Conservation (phyloP, 2,888 invertebrate species). For the Crematogaster levior region DNA sequence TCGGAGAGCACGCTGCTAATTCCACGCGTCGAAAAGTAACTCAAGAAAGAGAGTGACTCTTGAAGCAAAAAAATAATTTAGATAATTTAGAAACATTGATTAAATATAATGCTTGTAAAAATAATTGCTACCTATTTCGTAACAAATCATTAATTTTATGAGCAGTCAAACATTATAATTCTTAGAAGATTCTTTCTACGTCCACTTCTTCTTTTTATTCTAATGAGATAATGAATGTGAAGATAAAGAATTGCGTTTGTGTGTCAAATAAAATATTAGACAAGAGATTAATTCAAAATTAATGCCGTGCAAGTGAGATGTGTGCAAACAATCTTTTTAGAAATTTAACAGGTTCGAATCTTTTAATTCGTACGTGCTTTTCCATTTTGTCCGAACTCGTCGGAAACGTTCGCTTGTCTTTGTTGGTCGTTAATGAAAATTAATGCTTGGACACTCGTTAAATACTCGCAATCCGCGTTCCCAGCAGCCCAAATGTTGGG, state of each 20-base stretch:
- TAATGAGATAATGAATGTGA: not conserved
- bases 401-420: not conserved
- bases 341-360: not conserved
- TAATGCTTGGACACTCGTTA: constrained; percentile 16
- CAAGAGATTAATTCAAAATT: constrained; percentile 4
- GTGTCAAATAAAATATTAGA: not conserved
- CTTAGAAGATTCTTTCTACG: not conserved
- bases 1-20: not conserved
- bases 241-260: not conserved
- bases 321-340: not conserved
- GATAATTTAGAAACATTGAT: not conserved
- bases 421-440: constrained; percentile 21
- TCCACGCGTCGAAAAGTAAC: not conserved
- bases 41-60: not conserved
- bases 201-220: not conserved
- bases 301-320: not conserved
- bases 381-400: not conserved
- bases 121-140: not conserved
- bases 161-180: not conserved
- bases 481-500: not conserved
- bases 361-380: not conserved
- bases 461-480: not conserved
- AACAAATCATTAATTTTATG: not conserved
- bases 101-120: not conserved
- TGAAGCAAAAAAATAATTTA: not conserved